Base-by-base conservation (phyloP, 2,888 invertebrate species). In the Hyposoter didymator region DNA sequence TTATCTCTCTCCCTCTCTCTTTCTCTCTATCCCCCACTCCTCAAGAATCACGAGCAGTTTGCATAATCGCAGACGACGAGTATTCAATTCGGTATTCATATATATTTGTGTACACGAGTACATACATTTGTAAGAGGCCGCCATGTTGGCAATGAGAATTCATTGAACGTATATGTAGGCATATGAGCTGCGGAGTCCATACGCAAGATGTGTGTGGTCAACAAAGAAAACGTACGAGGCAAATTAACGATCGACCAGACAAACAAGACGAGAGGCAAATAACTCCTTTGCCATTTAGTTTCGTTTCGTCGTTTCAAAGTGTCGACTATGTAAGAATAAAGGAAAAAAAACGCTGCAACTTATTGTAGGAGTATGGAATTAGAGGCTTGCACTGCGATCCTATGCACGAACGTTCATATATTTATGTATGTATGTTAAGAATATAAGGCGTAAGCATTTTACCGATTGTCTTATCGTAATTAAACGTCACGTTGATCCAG, bases 91-190 rank as follows among this genome's bases (percentile, higher is more conserved):
- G 74, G 45, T 49, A 72, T 76, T 47, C 64, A 47, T 39, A 45
- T 49, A 35, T 75, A 10, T 72, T 7, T n/a, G n/a, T 45, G 59
- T 35, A 39, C n/a, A 35, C 19, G 35, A 52, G 28, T 49, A 35
- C n/a, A 49, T 69, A 22, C 28, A 82, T 43, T 45, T 78, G 39
- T 67, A 55, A 78, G 35, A 69, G 59, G 10, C 67, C 35, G 72
- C 72, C 47, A 67, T 49, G 78, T 74, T 83, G 74, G 83, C 83
- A 83, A 83, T 83, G 78, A 79, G 78, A 83, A 83, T 83, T 78
- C 78, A 83, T 83, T 78, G 78, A 83, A 67, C 83, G 39, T 62
- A 62, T 62, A 32, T 62, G 45, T 19, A 19, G 17, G 19, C 17
- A 14, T 14, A 32, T 45, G 32, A 59, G 59, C 32, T 28, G n/a